These are phyloP conservation scores for Melanotaenia trifasciata DNA, from an alignment of 2,797 vertebrate genomes.

Conservation along the genomic window DNA sequence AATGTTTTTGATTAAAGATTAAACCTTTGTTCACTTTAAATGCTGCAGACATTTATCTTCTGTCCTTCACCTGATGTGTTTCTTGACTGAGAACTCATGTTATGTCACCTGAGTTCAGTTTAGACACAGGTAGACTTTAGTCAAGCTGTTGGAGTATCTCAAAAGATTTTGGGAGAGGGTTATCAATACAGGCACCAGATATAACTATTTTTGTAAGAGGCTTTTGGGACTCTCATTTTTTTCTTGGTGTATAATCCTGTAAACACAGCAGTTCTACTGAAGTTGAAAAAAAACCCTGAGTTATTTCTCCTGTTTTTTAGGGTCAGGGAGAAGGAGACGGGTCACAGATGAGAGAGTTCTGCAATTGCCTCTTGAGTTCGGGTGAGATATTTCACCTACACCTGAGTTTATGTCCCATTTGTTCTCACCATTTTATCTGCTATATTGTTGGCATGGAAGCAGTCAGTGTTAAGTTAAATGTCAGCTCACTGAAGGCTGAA, in stretches of 20 bases:
- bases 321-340: constrained; percentile 88
- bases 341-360: constrained; percentile 90
- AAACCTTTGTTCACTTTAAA: too few relatives aligned
- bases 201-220: background rate
- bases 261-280: background rate
- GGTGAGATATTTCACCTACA: constrained; percentile 80
- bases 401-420: constrained; percentile 27
- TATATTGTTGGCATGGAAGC: constrained; percentile 34
- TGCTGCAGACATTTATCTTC: too few relatives aligned
- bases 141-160: background rate
- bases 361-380: constrained; percentile 90
- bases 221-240: background rate
- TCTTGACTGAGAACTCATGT: too few relatives aligned
- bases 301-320: constrained; percentile 69
- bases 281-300: constrained; percentile 13
- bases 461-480: constrained; percentile 49
- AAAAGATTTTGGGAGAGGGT: background rate
- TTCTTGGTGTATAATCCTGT: background rate
- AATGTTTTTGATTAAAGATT: too few relatives aligned
- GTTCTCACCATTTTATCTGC: constrained; percentile 17
- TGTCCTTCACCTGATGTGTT: too few relatives aligned
- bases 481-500: constrained; percentile 28
- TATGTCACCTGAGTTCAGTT: background rate
- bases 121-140: background rate
- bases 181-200: background rate